Percentiles rank a stretch among this genome's conserved stretches.
These are phyloP conservation scores for Tetranychus piercei DNA, from an alignment of 2,888 invertebrate species.

Conservation along the genomic window DNA sequence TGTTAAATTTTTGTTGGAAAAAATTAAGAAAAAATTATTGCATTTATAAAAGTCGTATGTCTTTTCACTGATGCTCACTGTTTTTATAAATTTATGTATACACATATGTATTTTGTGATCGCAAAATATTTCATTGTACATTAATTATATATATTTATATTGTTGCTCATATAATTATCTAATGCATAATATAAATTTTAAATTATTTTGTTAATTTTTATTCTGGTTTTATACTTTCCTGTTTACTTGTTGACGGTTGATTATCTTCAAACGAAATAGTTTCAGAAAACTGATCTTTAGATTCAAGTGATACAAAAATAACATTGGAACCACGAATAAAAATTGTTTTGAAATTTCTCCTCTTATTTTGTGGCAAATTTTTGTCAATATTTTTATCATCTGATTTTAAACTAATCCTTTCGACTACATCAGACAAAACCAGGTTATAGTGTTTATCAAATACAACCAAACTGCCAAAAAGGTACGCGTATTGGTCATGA, in stretches of 20 bases:
- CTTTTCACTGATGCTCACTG: no score
- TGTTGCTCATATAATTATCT: background rate
- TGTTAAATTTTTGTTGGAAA: no score
- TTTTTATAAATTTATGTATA: no score
- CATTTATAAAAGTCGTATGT: no score
- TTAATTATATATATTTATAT: background rate
- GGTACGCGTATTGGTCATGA: constrained; percentile 6
- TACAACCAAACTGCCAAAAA: constrained; percentile 41
- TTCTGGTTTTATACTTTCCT: background rate
- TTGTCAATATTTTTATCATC: constrained; percentile 28
- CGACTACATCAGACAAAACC: constrained; percentile 58
- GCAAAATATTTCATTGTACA: background rate
- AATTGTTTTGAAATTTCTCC: constrained; percentile 32
- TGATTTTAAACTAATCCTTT: constrained; percentile 49
- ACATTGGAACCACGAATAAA: constrained; percentile 34
- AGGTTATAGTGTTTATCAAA: constrained; percentile 91
- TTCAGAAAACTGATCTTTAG: constrained; percentile 31
- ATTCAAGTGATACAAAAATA: constrained; percentile 26
- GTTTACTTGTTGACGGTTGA: constrained; percentile 30
- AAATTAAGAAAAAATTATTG: no score
- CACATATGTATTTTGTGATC: no score
- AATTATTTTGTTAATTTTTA: background rate
- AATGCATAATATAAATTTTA: background rate
- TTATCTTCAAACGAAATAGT: constrained; percentile 27
- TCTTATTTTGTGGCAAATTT: constrained; percentile 24